Conservation (phyloP, 1,140 invertebrate genomes). For the Diachasmimorpha longicaudata region DNA sequence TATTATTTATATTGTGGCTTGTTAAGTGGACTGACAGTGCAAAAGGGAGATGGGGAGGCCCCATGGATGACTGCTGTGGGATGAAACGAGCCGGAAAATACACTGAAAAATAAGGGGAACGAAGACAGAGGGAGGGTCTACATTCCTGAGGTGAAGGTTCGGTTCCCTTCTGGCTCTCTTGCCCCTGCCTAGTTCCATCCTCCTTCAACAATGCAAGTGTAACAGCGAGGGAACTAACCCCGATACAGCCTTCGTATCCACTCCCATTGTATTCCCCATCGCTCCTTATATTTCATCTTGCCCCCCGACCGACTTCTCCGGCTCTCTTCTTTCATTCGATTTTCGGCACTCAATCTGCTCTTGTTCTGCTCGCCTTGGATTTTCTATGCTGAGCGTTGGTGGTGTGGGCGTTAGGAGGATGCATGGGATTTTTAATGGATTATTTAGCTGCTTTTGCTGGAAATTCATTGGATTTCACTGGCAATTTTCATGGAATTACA, state of each 20-base stretch:
- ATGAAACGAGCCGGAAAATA: conserved; percentile 9
- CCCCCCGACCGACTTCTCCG: not conserved
- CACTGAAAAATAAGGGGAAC: conserved; percentile 1
- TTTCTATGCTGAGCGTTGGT: too few species aligned
- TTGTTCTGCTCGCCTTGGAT: not conserved
- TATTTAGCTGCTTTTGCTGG: too few species aligned
- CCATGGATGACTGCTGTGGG: conserved; percentile 5
- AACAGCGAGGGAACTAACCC: not conserved
- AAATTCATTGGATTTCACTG: too few species aligned
- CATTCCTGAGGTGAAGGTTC: conserved; percentile 39
- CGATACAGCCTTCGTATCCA: not conserved
- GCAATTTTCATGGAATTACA: too few species aligned
- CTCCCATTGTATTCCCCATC: not conserved
- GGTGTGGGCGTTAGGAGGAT: too few species aligned
- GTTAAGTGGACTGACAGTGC: conserved; percentile 33
- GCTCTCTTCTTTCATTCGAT: not conserved
- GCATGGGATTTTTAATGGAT: too few species aligned
- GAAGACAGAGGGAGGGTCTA: conserved; percentile 28
- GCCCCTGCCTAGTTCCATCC: not conserved
- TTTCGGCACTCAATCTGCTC: not conserved
- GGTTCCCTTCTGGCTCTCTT: conserved; percentile 17
- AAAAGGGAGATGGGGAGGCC: conserved; percentile 15
- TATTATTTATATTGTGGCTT: conserved; percentile 42
- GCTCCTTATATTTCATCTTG: conserved; percentile 11
- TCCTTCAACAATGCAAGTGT: not conserved